Conservation (phyloP, 1,140 invertebrate genomes). For the Drosophila saltans region DNA sequence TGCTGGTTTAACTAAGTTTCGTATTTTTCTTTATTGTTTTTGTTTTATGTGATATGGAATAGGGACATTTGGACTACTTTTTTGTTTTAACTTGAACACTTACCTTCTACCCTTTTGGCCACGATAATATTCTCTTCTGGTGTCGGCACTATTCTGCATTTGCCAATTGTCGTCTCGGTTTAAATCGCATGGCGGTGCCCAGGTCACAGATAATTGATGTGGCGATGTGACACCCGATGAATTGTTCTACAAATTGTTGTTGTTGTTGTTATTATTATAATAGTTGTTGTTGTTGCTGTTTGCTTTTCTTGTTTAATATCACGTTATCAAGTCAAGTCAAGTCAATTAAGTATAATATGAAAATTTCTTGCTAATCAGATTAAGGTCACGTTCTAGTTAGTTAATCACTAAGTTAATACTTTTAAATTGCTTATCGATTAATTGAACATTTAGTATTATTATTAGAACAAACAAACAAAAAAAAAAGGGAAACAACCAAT, state of each 20-base stretch:
- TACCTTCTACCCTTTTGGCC: slow-evolving; percentile 64
- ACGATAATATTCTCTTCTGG: slow-evolving; percentile 60
- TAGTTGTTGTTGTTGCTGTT: not conserved
- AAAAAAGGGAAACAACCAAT: not conserved
- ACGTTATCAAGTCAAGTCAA: slow-evolving; percentile 2
- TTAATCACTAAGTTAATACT: slow-evolving; percentile 17
- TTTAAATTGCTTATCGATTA: slow-evolving; percentile 24
- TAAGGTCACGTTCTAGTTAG: slow-evolving; percentile 11
- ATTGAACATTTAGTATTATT: not conserved
- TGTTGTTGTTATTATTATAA: not conserved
- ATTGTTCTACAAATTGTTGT: slow-evolving; percentile 62
- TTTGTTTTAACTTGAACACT: not conserved
- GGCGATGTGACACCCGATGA: slow-evolving; percentile 72
- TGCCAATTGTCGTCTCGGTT: slow-evolving; percentile 58
- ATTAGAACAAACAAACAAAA: not conserved
- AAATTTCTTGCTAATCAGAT: slow-evolving; percentile 18
- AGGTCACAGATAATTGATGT: slow-evolving; percentile 81
- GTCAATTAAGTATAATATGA: slow-evolving; percentile 2
- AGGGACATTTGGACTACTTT: not conserved
- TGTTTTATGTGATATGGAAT: no score
- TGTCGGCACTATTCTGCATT: slow-evolving; percentile 71
- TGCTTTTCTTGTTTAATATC: slow-evolving; percentile 15
- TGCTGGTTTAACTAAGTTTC: no score
- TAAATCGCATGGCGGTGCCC: slow-evolving; percentile 77
- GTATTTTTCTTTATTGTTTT: no score